Conservation (phyloP, 2,113 vertebrate species). For the Steatornis caripensis region DNA sequence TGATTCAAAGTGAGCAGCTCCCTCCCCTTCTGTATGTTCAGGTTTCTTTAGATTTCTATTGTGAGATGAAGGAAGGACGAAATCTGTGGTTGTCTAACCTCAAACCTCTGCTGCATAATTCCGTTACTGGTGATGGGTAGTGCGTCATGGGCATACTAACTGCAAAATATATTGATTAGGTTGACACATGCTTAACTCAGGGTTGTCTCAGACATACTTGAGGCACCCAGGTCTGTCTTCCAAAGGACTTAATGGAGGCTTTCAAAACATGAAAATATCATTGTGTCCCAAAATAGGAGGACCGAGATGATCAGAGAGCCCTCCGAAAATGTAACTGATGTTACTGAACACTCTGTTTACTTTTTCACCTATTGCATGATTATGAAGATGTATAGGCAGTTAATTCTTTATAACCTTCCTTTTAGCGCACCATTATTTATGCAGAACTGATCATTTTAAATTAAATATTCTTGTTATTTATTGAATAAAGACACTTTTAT, state of each 20-base stretch:
- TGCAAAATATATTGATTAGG: not conserved
- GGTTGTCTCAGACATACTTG: not conserved
- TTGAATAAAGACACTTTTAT: not conserved
- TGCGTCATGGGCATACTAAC: not conserved
- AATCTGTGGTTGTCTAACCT: not conserved
- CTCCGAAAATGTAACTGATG: not conserved
- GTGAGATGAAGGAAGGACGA: not conserved
- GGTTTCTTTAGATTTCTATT: not conserved
- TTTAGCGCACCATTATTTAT: not conserved
- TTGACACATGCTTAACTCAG: not conserved
- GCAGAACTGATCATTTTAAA: not conserved
- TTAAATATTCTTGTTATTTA: not conserved
- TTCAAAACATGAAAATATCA: not conserved
- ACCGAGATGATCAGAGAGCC: not conserved
- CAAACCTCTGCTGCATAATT: not conserved
- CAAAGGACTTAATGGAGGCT: not conserved
- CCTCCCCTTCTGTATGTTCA: not conserved
- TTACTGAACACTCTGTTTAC: not conserved
- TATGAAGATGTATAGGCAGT: not conserved
- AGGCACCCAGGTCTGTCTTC: not conserved
- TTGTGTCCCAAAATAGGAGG: not conserved
- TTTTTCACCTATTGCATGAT: not conserved
- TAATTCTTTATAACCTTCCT: not conserved
- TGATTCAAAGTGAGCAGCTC: slow-evolving; percentile 15
- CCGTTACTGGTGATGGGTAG: not conserved